Evolutionary conservation across 1,140 invertebrate genomes (phyloP), one percentile per base, ranked within the genome.

Genomic region (Aphelinus atriplicis): DNA sequence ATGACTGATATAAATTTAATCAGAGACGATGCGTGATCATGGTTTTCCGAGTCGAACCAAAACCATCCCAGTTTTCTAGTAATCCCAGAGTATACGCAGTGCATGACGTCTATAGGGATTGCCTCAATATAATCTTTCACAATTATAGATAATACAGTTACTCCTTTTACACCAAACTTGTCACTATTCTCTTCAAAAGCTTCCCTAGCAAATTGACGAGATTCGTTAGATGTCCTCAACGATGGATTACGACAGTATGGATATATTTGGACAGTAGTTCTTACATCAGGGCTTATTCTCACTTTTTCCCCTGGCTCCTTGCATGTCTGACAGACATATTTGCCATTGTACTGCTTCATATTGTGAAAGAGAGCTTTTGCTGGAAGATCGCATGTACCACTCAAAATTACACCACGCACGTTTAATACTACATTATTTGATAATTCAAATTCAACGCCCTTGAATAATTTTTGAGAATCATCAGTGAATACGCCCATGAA

Each of bases 101-200:
- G 78, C 62, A 80, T 65, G 3, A 64, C 42, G 56, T 81, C 78
- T 7, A 81, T 57, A 0, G 69, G 50, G 2, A 77, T 81, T 0
- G 76, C 75, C 55, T 3, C 42, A 47, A 75, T 71, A 9, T 9
- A 68, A 9, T 47, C 47, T 53, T 3, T 10, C 42, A 53, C 7
- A 43, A 78, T n/a, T 60, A 68, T 64, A 58, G 26, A 26, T 26
- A 26, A 26, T 26, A 26, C 26, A 26, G 26, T 26, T 26, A 26
- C 76, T 61, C 60, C 67, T 71, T 71, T 71, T 57, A 67, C 50
- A 3, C 69, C 61, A 4, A 53, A 55, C 47, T 48, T 26, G 3
- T 62, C 10, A 26, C 9, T 57, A 4, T 60, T n/a, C 42, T 42
- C n/a, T 60, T 75, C 65, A 7, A 42, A 47, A 48, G 64, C 65